Evolutionary conservation across 2,888 invertebrate genomes (phyloP).

Genomic region (Chrysina gloriosa): DNA sequence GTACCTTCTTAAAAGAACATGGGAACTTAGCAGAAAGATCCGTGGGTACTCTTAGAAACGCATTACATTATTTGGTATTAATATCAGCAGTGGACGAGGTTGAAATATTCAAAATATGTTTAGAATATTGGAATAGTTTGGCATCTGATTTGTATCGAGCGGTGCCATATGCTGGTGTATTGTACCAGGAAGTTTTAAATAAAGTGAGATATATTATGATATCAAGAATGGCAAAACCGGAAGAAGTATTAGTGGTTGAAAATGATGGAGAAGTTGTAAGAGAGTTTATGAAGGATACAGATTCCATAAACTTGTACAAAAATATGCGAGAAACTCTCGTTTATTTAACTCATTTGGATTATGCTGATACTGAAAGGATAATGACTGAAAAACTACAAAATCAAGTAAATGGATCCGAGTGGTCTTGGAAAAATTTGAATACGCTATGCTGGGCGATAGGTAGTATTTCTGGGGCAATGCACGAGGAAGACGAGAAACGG

Average conservation of each 20-base stretch:
- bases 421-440: conserved; percentile 99
- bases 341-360: conserved; percentile 98
- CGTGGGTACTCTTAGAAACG: conserved; percentile 82
- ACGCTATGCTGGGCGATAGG: conserved; percentile 99
- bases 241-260: conserved; percentile 99
- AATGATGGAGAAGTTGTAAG: conserved; percentile 99
- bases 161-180: conserved; percentile 71
- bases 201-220: conserved; percentile 98
- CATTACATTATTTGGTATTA: conserved; percentile 86
- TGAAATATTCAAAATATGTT: conserved; percentile 99
- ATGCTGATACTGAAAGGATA: conserved; percentile 95
- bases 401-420: conserved; percentile 98
- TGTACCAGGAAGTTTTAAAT: conserved; percentile 85
- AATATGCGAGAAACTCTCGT: conserved; percentile 99
- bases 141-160: conserved; percentile 93
- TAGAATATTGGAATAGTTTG: conserved; percentile 98
- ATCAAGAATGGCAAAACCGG: conserved; percentile 99
- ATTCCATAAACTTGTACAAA: conserved; percentile 98
- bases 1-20: conserved; percentile 96
- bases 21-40: conserved; percentile 88
- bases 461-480: conserved; percentile 95
- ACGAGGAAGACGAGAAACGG: conserved; percentile 98
- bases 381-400: conserved; percentile 99
- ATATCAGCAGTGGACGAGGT: conserved; percentile 99
- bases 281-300: conserved; percentile 99